phyloP scores from a whole-genome alignment of 2,113 vertebrate genomes.

The Mystacornis crossleyi region DNA sequence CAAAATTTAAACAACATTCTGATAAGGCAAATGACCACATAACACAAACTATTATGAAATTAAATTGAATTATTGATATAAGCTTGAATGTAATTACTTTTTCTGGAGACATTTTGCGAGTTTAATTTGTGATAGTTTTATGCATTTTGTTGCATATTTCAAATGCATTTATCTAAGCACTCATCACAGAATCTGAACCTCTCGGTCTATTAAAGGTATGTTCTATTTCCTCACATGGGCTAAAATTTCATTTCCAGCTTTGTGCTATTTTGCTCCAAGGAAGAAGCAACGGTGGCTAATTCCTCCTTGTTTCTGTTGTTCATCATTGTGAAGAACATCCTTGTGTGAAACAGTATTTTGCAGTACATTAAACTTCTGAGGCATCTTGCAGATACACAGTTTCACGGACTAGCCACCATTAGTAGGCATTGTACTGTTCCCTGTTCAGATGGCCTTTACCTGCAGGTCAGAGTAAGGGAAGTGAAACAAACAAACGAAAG shows the following conservation, averaged over 20 bases:
- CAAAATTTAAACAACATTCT: background rate
- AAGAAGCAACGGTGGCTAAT: background rate
- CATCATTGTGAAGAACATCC: background rate
- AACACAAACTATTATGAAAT: background rate
- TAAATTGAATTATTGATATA: background rate
- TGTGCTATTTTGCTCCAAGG: background rate
- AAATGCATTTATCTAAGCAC: background rate
- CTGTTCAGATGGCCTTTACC: background rate
- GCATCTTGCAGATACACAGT: background rate
- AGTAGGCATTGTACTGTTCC: background rate
- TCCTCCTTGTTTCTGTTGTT: background rate
- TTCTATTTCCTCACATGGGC: background rate
- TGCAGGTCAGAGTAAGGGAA: background rate
- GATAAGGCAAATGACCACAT: background rate
- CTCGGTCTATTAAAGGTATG: background rate
- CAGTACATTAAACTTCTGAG: background rate
- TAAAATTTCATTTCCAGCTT: background rate
- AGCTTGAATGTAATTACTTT: background rate
- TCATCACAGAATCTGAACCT: background rate
- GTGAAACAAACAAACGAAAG: background rate
- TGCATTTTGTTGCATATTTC: background rate
- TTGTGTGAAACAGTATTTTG: background rate
- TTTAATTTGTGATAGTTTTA: background rate
- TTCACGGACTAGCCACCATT: background rate
- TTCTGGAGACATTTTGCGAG: background rate